Evolutionary conservation across 2,888 invertebrate species (phyloP), one percentile per base, ranked within the genome.

Genomic region (Eupithecia pulchellata): DNA sequence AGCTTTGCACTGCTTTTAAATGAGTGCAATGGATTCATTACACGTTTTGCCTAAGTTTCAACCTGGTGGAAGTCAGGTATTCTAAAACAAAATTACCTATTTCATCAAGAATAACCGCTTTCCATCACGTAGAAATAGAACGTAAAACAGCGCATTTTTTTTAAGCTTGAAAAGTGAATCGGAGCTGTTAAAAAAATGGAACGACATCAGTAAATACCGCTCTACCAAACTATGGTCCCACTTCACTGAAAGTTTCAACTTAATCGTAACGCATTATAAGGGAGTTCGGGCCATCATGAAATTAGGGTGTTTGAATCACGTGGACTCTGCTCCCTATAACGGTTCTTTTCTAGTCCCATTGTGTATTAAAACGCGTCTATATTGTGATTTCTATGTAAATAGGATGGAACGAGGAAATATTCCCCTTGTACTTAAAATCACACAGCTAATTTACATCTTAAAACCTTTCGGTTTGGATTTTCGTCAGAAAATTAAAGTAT

Each of bases 221-320:
- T 9, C 34, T 34, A 34, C 9, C 11, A 9, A 2, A 14, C 39
- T 11, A 20, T 47, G n/a, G 8, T 42, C 1, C 3, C 42, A 42
- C n/a, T 42, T 13, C 8, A 42, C n/a, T 42, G n/a, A 42, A n/a
- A 42, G 42, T 5, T 8, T n/a, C 42, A 42, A 42, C n/a, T n/a
- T 42, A 8, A 42, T 17, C n/a, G n/a, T 42, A n/a, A 42, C 42
- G 17, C 39, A 39, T 39, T 39, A 39, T 20, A 47, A 20, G 11
- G 47, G 47, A 20, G 4, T 25, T 20, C 11, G 11, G 13, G n/a
- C 20, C 58, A 60, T 60, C 58, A 85, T 82, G 79, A 82, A 81
- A 80, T 81, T 82, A 81, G 75, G 79, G 80, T 74, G 78, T 82
- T 79, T 74, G 72, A 75, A 75, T 66, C 74, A 68, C 74, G 64